Conservation (phyloP, 2,888 invertebrate species). For the Eupithecia centaureata region DNA sequence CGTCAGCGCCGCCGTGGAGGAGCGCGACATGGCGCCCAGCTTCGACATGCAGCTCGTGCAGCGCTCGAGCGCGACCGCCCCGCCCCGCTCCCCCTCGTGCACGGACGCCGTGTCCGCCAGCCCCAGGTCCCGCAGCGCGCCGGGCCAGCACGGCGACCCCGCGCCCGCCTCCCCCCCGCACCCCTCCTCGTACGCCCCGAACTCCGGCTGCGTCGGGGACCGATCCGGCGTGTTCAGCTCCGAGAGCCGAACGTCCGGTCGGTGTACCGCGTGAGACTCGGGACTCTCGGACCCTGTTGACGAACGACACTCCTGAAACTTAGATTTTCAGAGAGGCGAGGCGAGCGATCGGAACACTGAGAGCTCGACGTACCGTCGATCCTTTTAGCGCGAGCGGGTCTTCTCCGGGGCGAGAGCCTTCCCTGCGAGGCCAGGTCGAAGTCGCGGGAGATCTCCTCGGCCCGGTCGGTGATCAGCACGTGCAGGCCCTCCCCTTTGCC, state of each 20-base stretch:
- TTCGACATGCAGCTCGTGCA: slow-evolving; percentile 92
- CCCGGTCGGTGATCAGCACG: slow-evolving; percentile 90
- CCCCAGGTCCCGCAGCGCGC: slow-evolving; percentile 81
- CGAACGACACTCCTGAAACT: neutral
- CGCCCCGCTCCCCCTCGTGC: slow-evolving; percentile 56
- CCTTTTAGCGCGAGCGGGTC: slow-evolving; percentile 65
- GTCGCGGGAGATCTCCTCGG: slow-evolving; percentile 88
- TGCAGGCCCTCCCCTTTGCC: slow-evolving; percentile 93
- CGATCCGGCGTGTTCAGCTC: slow-evolving; percentile 79
- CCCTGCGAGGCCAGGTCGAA: slow-evolving; percentile 89
- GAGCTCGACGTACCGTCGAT: slow-evolving; percentile 48
- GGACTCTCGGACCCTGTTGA: slow-evolving; percentile 62
- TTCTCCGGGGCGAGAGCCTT: slow-evolving; percentile 83
- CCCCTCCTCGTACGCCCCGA: slow-evolving; percentile 66
- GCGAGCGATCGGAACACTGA: neutral
- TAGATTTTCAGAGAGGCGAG: neutral
- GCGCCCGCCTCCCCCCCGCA: slow-evolving; percentile 73
- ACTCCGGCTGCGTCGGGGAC: slow-evolving; percentile 69
- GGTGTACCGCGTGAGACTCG: slow-evolving; percentile 62
- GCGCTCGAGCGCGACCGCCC: slow-evolving; percentile 82
- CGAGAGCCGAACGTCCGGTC: slow-evolving; percentile 80
- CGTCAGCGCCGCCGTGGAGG: slow-evolving; percentile 84
- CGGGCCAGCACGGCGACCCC: slow-evolving; percentile 86
- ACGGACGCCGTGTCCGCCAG: slow-evolving; percentile 68
- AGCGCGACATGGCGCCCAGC: slow-evolving; percentile 88